Base-by-base conservation (phyloP, 2,888 invertebrate species). In the Aphelenchoides bicaudatus region DNA sequence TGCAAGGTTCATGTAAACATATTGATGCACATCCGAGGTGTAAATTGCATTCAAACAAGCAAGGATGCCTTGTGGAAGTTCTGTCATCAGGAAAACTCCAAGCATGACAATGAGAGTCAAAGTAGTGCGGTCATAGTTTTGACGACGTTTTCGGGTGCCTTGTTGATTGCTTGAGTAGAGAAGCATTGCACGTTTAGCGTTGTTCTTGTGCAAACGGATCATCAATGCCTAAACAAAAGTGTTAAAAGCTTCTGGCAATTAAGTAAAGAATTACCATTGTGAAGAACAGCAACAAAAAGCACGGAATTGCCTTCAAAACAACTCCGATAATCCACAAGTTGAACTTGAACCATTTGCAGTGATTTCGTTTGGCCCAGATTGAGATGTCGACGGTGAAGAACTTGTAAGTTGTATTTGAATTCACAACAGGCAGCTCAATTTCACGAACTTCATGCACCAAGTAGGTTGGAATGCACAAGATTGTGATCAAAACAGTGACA, bases 251-350 rank as follows among this genome's bases (percentile, higher is more conserved):
- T 68, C 65, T 65, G 27, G 46, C 58, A 66, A 19, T n/a, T 5
- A 28, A 23, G 19, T 3, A n/a, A 34, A n/a, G 21, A 10, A 6
- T 23, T 1, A 1, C 8, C 1, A n/a, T 8, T 6, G 6, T 5
- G 59, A 38, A 52, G 16, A 34, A n/a, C n/a, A n/a, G n/a, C n/a
- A n/a, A n/a, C n/a, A n/a, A n/a, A 3, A 48, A 53, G 16, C n/a
- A 34, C 25, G 19, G 48, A 27, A 39, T 56, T 34, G 64, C 67
- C 55, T 67, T 67, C 5, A 67, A 55, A 21, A 59, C 49, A 29
- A 67, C 60, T 19, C 67, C 67, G 48, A 67, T 67, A 25, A 70
- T 63, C 59, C 69, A 67, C 25, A 67, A 53, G 47, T 67, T 67
- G 2, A 63, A 50, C 49, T 67, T 67, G 56, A 67, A 67, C 29